Base-by-base conservation (phyloP, 2,888 invertebrate species). In the Harpagoxenus sublaevis region DNA sequence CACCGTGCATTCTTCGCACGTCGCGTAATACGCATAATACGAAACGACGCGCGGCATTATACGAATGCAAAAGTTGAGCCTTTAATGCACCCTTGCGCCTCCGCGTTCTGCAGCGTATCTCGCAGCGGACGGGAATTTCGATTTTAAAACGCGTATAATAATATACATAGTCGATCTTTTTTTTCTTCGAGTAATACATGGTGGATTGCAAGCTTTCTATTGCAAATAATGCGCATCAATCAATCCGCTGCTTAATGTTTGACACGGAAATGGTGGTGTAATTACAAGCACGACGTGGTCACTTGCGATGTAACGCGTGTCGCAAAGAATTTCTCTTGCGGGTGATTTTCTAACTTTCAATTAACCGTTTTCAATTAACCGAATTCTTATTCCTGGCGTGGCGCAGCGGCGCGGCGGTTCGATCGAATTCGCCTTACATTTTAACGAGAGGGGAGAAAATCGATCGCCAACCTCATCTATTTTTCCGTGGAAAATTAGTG, bases 151-250 rank as follows among this genome's bases (percentile, higher is more conserved):
- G 28, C n/a, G 31, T 57, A 70, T 57, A 70, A 60, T 48, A 31
- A 57, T 42, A 6, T 35, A 35, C 35, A 35, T 35, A 35, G n/a
- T 10, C 12, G 45, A 71, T 70, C 28, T 28, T 35, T 28, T 39
- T 51, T 10, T 45, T 35, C 6, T 23, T n/a, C 10, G 23, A 4
- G 42, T 31, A 35, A 51, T 28, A 12, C 53, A 31, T 12, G 45
- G 1, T 73, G 86, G 79, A 84, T 74, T 66, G 82, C 83, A 86
- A 84, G 88, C 89, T 89, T 89, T 89, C 89, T 83, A 88, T 74
- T 66, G 35, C 63, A 51, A 75, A 42, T 42, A 28, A 71, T 57
- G 65, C 12, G 62, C 39, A 73, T 31, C 60, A 60, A 23, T 9
- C 65, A 77, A 70, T 10, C n/a, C 28, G 57, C 78, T 84, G 77